Evolutionary conservation across 2,113 vertebrate species (phyloP).

Genomic region (Motacilla tschutschensis): DNA sequence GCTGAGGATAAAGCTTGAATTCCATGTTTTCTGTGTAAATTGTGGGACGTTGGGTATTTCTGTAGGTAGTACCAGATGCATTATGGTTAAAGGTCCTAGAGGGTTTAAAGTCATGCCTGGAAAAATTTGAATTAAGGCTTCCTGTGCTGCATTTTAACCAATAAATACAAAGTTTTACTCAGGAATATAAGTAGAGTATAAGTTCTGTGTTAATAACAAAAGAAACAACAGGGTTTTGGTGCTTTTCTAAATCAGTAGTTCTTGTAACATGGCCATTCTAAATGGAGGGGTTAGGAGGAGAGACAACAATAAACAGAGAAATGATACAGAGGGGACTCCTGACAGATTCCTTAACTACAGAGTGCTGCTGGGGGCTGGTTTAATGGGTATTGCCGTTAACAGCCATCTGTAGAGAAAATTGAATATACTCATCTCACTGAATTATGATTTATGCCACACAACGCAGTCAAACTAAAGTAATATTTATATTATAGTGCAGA

Average conservation of each 20-base stretch:
- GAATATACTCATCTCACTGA: slow-evolving; percentile 66
- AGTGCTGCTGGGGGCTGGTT: slow-evolving; percentile 64
- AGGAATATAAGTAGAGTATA: background rate
- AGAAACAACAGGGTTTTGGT: background rate
- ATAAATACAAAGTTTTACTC: background rate
- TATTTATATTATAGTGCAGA: slow-evolving; percentile 72
- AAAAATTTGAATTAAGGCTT: background rate
- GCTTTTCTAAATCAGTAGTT: background rate
- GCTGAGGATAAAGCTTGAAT: slow-evolving; percentile 3
- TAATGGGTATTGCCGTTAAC: slow-evolving; percentile 68
- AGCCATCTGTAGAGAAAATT: slow-evolving; percentile 62
- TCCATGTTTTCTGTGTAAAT: background rate
- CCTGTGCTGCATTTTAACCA: background rate
- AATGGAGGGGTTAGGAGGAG: background rate
- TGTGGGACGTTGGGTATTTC: background rate
- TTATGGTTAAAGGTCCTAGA: background rate
- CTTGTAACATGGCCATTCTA: background rate
- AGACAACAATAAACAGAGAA: slow-evolving; percentile 8
- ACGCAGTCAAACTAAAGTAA: slow-evolving; percentile 67
- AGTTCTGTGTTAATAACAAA: background rate
- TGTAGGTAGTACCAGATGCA: background rate
- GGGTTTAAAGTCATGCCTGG: background rate
- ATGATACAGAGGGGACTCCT: background rate
- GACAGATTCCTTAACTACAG: slow-evolving; percentile 54
- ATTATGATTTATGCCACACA: slow-evolving; percentile 74